Base-by-base conservation (phyloP, 2,888 invertebrate genomes). In the Apodemia hepburni region DNA sequence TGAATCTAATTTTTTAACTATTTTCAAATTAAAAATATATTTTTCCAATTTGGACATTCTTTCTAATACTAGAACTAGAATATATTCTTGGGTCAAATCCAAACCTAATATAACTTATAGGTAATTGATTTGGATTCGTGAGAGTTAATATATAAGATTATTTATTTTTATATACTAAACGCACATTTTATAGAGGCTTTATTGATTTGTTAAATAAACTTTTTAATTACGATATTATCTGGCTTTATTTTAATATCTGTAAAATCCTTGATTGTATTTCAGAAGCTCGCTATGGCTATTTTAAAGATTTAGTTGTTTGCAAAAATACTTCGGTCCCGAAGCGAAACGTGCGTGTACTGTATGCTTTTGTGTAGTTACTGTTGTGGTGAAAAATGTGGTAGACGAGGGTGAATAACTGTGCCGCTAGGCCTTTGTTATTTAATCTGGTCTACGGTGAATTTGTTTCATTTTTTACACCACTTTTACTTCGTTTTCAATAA, bases 141-240 rank as follows among this genome's bases (percentile, higher is more conserved):
- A 22, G 51, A 51, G 22, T 51, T 51, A n/a, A 22, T 22, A n/a
- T 22, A 8, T 49, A 51, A n/a, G 51, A 51, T 51, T 22, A 51
- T 51, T 51, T 51, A 51, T 51, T 51, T 51, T 51, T 51, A 51
- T 38, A 42, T 54, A 27, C 27, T 54, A 18, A 54, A 54, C 54
- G 54, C 54, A 22, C 54, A 54, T 27, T 54, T 54, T 54, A 54
- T 54, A 54, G 54, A 54, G 54, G 54, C 54, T 54, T 54, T 54
- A 54, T 27, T 27, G 54, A 22, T 54, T 76, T 77, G 74, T 77
- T 75, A 78, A 74, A 77, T 79, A 78, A 78, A 64, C 66, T 47
- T 72, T 62, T 64, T 70, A 67, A 69, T 49, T 66, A 70, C 66
- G 63, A 65, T 63, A 61, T 57, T 35, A 2, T 29, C 51, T 42